Percentiles rank a stretch among this genome's conserved stretches.
Evolutionary conservation across 2,797 vertebrate genomes (phyloP).

Genomic region (Pseudochirops corinnae): DNA sequence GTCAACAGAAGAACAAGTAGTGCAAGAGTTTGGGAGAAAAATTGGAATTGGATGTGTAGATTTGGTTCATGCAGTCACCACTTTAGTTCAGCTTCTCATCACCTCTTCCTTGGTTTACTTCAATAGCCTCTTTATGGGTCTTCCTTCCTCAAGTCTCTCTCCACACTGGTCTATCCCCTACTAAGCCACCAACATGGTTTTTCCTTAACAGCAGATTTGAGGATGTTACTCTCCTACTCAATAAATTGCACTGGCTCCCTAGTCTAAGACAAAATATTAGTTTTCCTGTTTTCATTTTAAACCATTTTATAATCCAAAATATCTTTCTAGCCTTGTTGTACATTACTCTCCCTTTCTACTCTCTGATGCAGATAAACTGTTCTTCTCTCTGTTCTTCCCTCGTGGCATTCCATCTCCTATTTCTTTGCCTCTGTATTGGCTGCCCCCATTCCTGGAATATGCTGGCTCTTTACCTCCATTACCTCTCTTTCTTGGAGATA

Average conservation of each 20-base stretch:
- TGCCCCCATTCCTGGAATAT: not conserved
- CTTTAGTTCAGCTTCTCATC: not conserved
- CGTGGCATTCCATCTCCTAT: not conserved
- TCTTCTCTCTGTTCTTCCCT: not conserved
- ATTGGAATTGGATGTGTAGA: not conserved
- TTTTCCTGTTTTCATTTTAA: not conserved
- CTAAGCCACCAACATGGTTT: not conserved
- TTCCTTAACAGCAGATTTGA: not conserved
- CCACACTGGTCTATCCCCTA: not conserved
- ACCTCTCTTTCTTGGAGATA: not conserved
- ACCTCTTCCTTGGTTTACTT: not conserved
- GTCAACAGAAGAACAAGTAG: not conserved
- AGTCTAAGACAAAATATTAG: not conserved
- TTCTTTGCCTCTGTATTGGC: not conserved
- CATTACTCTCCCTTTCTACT: not conserved
- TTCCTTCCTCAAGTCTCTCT: not conserved
- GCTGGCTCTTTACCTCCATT: not conserved
- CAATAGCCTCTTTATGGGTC: not conserved
- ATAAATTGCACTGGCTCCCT: not conserved
- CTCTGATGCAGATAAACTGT: not conserved
- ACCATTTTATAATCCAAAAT: not conserved
- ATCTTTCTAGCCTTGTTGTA: not conserved
- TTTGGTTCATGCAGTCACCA: not conserved
- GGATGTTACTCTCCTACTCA: not conserved
- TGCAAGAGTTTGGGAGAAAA: not conserved